Evolutionary conservation across 2,113 vertebrate genomes (phyloP), one percentile per base, ranked within the genome.

Genomic region (Aldabrachelys gigantea): DNA sequence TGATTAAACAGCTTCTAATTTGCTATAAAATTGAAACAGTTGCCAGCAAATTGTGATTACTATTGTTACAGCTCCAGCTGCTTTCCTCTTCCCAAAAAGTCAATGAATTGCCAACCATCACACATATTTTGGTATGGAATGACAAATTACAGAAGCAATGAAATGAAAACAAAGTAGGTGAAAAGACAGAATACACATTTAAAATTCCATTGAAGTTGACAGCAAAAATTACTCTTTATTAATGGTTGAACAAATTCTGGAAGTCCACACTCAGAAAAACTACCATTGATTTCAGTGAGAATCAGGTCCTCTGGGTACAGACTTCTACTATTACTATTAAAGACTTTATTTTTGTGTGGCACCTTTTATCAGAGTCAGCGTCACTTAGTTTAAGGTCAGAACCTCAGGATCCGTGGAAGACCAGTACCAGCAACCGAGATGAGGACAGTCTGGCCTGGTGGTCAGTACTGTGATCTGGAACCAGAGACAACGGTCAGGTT

Each of bases 31-130:
- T 5, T 1, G 79, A 65, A 35, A 65, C 76, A 89, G 89, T 16
- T 85, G 80, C 57, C 88, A 97, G 31, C 10, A 94, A 75, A 89
- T 9, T 94, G 75, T 47, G 92, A 93, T 84, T 88, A 72, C 41
- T 94, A 94, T 27, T 80, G 35, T 86, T 87, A 82, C 75, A 91
- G 89, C 38, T 88, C 27, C 72, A 90, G 1, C 24, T 89, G 89
- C 44, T 94, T 93, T 56, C 94, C 80, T 81, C 12, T 27, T 91
- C 89, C 92, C 72, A 91, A 91, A 86, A 91, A 1, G 0, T 72
- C 22, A 14, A 69, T 21, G 83, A 89, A 75, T 53, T 89, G n/a
- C 50, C 82, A 38, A 31, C 62, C 75, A 78, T 87, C 65, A 94
- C 29, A 95, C 21, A 89, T 6, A 94, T 27, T 78, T 89, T 35